Percentiles rank a stretch among this genome's conserved stretches.
phyloP scores from a whole-genome alignment of 2,113 vertebrate species.

The Triplophysa tibetana region DNA sequence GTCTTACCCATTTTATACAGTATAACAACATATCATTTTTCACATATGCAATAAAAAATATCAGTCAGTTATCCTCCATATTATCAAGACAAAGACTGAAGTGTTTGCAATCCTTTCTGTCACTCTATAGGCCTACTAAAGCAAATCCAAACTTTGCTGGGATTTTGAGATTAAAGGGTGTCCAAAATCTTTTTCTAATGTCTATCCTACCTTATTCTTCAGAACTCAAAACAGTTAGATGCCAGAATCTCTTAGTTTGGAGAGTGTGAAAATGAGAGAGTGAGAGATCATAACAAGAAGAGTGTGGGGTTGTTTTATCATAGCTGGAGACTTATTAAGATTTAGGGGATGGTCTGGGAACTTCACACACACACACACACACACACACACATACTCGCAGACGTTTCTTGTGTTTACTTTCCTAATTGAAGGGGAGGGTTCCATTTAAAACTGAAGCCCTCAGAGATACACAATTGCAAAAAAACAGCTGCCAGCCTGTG shows the following conservation, averaged over 20 bases:
- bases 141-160: no score
- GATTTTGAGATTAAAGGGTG: no score
- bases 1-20: not conserved
- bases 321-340: slow-evolving; percentile 48
- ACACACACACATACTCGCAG: slow-evolving; percentile 44
- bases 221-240: not conserved
- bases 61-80: no score
- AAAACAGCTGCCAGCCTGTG: slow-evolving; percentile 50
- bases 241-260: not conserved
- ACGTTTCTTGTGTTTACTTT: slow-evolving; percentile 92
- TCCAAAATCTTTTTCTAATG: not conserved
- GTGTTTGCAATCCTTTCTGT: not conserved
- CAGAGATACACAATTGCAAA: slow-evolving; percentile 68
- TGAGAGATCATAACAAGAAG: slow-evolving; percentile 52
- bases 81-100: no score
- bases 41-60: no score
- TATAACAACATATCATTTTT: no score
- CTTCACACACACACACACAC: slow-evolving; percentile 41
- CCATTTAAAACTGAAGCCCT: slow-evolving; percentile 80
- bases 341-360: slow-evolving; percentile 51
- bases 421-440: slow-evolving; percentile 98
- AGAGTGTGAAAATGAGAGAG: slow-evolving; percentile 31
- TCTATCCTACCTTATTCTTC: not conserved
- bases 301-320: slow-evolving; percentile 52
- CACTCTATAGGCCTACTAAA: no score